Evolutionary conservation across 2,797 vertebrate genomes (phyloP), one percentile per base, ranked within the genome.

Genomic region (Chiroxiphia lanceolata): DNA sequence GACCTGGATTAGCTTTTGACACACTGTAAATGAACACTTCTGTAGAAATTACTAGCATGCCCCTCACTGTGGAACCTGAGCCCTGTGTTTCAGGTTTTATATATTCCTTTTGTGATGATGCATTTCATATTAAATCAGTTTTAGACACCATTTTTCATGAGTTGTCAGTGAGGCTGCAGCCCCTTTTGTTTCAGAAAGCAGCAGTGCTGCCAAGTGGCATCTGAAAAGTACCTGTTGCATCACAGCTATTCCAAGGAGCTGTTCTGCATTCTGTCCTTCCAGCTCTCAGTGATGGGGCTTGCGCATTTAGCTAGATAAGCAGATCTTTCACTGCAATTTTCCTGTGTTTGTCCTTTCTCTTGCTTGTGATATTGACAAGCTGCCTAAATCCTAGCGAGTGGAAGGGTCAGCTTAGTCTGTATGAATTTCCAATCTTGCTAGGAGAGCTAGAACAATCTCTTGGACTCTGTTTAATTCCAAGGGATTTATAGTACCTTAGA

Each of bases 1-100:
- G 94, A 95, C 95, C 93, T 95, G 94, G 86, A 95, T 96, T 96
- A 94, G 94, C 90, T 96, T 96, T 95, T 97, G 95, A 96, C 88
- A 83, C 44, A 19, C 71, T 78, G 81, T 93, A 95, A 96, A 92
- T 95, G 83, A 94, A 93, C 3, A 4, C 78, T 94, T 90, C 60
- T 90, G 80, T 53, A 64, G 90, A 87, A 93, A 94, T 93, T 84
- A 72, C 68, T 94, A 87, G 88, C 33, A 6, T 84, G 34, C 68
- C 51, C 60, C 91, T 89, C 42, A 2, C 83, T 91, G 53, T 85
- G 71, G 51, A 89, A 75, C 68, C 75, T 56, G 42, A 90, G 80
- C 77, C 60, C 56, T 26, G 19, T 92, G 77, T 71, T 89, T 87
- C 57, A 83, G 34, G 65, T 71, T 91, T 96, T 89, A 88, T 89